Evolutionary conservation across 2,113 vertebrate genomes (phyloP).

Genomic region (Illadopsis cleaveri): DNA sequence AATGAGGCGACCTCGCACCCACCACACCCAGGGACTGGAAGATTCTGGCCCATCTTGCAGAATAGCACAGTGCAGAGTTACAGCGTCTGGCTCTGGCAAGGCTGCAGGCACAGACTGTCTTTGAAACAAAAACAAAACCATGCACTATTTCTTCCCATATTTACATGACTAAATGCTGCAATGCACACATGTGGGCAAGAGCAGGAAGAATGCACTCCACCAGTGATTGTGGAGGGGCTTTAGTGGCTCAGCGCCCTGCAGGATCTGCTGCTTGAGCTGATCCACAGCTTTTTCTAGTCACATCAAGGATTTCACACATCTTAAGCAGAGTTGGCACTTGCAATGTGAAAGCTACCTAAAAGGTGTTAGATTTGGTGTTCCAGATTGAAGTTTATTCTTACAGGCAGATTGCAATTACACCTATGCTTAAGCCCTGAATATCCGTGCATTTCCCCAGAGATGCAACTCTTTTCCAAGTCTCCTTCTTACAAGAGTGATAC

Average conservation of each 20-base stretch:
- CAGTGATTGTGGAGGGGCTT: background rate
- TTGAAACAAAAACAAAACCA: slow-evolving; percentile 58
- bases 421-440: background rate
- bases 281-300: slow-evolving; percentile 6
- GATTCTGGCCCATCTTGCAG: slow-evolving; percentile 54
- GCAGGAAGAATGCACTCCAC: background rate
- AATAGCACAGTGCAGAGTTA: slow-evolving; percentile 33
- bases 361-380: slow-evolving; percentile 27
- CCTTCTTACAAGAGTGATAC: background rate
- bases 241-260: background rate
- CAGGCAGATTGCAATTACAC: background rate
- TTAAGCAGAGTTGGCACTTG: background rate
- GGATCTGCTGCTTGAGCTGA: slow-evolving; percentile 6
- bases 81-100: slow-evolving; percentile 57
- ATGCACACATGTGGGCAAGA: slow-evolving; percentile 3
- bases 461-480: background rate
- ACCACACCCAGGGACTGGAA: slow-evolving; percentile 55
- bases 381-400: background rate
- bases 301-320: slow-evolving; percentile 23
- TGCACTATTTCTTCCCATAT: slow-evolving; percentile 32
- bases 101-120: slow-evolving; percentile 37
- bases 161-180: slow-evolving; percentile 27
- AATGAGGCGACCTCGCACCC: slow-evolving; percentile 51
- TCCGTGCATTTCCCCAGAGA: background rate
- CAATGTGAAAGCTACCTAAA: slow-evolving; percentile 17